Evolutionary conservation across 1,140 invertebrate species (phyloP).

Genomic region (Zeugodacus cucurbitae): DNA sequence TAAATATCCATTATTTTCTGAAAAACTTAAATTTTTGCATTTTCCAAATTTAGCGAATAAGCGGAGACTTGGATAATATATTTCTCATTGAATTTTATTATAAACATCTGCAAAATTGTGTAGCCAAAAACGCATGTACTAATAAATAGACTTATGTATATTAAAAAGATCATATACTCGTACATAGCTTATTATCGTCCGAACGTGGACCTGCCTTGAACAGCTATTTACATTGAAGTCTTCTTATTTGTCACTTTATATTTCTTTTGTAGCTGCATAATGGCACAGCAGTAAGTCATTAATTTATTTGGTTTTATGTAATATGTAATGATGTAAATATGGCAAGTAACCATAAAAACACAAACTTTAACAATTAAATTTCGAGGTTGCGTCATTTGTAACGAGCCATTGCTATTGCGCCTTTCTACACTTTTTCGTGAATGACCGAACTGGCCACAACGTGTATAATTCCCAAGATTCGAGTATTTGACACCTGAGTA

Average conservation of each 20-base stretch:
- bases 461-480: background rate
- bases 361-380: background rate
- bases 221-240: too few species aligned
- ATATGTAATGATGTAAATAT: background rate
- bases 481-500: background rate
- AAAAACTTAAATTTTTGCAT: too few species aligned
- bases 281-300: background rate
- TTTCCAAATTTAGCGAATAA: too few species aligned
- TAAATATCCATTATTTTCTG: too few species aligned
- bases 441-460: background rate
- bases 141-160: too few species aligned
- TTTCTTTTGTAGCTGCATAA: background rate
- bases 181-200: too few species aligned
- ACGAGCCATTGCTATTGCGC: background rate
- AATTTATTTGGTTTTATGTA: background rate
- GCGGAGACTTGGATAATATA: too few species aligned
- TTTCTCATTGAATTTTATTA: too few species aligned
- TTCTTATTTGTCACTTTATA: background rate
- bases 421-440: background rate
- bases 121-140: too few species aligned
- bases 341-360: background rate
- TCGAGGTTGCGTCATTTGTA: background rate
- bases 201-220: too few species aligned
- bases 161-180: too few species aligned
- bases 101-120: too few species aligned